Evolutionary conservation across 2,113 vertebrate genomes (phyloP).

Genomic region (Mandrillus leucophaeus): DNA sequence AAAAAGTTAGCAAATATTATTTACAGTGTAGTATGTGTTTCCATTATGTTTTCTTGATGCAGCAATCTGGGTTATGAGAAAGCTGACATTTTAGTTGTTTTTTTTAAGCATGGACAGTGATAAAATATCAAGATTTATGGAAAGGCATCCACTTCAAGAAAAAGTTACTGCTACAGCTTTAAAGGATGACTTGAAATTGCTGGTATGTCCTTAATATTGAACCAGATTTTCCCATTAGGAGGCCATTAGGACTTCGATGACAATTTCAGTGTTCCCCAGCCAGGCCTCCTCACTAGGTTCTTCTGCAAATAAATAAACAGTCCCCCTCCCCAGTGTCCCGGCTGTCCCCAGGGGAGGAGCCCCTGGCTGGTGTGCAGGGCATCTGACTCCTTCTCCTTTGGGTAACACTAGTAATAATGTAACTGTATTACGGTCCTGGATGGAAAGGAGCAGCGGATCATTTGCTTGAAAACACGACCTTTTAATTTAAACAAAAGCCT

Average conservation of each 20-base stretch:
- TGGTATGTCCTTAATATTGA: not conserved
- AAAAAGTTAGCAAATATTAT: conserved; percentile 23
- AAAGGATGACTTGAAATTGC: not conserved
- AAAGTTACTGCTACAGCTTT: not conserved
- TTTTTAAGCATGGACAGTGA: not conserved
- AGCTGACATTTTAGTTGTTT: not conserved
- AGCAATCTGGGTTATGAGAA: not conserved
- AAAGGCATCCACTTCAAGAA: not conserved
- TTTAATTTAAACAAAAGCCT: conserved; percentile 86
- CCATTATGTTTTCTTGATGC: not conserved
- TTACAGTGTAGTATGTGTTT: not conserved
- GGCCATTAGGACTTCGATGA: not conserved
- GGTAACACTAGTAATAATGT: conserved; percentile 70
- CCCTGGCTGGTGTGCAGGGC: conserved; percentile 61
- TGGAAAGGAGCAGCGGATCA: conserved; percentile 73
- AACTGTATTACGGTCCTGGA: conserved; percentile 74
- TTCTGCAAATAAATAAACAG: not conserved
- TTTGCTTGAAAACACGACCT: conserved; percentile 82
- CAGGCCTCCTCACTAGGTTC: not conserved
- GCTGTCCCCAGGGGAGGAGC: conserved; percentile 43
- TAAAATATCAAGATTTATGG: not conserved
- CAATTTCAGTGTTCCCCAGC: not conserved
- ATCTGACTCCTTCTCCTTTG: conserved; percentile 55
- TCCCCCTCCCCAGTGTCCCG: not conserved
- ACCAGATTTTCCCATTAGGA: not conserved